A percentile compares a stretch with the other conserved stretches of the same genome.
Evolutionary conservation across 2,888 invertebrate genomes (phyloP).

Genomic region (Caenorhabditis uteleia): DNA sequence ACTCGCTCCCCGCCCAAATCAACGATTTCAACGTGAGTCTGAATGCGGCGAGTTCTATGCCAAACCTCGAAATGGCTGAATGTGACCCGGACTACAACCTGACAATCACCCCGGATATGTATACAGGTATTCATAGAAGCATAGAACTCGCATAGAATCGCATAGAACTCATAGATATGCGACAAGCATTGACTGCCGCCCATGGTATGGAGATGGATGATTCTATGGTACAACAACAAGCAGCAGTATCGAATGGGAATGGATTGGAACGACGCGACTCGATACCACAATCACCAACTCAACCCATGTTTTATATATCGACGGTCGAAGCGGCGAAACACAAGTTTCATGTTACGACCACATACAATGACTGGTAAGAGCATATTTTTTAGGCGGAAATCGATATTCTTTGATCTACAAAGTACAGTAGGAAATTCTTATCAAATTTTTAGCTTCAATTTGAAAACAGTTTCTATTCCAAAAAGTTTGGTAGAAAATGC

Average conservation of each 20-base stretch:
- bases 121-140: too few species aligned
- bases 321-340: constrained; percentile 55
- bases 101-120: constrained; percentile 66
- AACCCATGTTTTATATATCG: constrained; percentile 55
- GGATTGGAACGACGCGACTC: constrained; percentile 7
- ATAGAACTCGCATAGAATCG: too few species aligned
- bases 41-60: constrained; percentile 50
- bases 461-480: too few species aligned
- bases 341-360: constrained; percentile 59
- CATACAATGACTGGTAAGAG: constrained; percentile 36
- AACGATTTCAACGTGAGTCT: constrained; percentile 42
- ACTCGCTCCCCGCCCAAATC: constrained; percentile 48
- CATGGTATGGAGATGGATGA: constrained; percentile 29
- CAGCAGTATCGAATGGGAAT: too few species aligned
- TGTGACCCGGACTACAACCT: constrained; percentile 67
- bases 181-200: constrained; percentile 43
- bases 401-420: too few species aligned
- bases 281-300: constrained; percentile 36
- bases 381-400: background rate
- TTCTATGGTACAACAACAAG: constrained; percentile 11
- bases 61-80: constrained; percentile 53
- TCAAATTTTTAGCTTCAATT: too few species aligned
- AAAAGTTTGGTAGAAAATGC: too few species aligned
- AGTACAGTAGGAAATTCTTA: too few species aligned
- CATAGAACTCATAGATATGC: too few species aligned